phyloP scores from a whole-genome alignment of 2,113 vertebrate genomes.

The Nansenia antarctica region DNA sequence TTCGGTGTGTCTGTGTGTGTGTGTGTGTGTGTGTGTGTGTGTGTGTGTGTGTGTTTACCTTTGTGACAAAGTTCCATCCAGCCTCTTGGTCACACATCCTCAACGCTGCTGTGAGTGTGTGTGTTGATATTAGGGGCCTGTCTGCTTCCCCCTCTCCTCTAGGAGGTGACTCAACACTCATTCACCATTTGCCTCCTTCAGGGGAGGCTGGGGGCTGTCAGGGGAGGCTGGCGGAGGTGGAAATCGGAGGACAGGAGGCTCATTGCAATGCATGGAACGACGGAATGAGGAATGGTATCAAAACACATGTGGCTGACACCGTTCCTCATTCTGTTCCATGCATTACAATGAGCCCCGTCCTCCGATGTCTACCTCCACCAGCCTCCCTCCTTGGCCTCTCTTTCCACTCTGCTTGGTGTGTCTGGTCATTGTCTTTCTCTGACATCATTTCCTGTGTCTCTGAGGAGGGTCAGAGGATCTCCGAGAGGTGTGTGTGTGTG shows the following conservation, averaged over 20 bases:
- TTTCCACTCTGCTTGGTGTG: background rate
- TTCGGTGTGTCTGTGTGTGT: conserved; percentile 5
- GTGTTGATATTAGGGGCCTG: conserved; percentile 55
- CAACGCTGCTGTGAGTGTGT: conserved; percentile 9
- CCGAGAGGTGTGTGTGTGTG: background rate
- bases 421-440: conserved; percentile 32
- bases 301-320: too few species aligned
- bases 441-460: conserved; percentile 2
- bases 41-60: background rate
- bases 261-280: too few species aligned
- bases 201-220: background rate
- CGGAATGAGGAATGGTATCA: too few species aligned
- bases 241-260: too few species aligned
- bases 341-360: too few species aligned
- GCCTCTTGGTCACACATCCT: conserved; percentile 46
- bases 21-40: background rate
- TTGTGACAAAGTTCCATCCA: conserved; percentile 5
- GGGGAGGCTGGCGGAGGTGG: too few species aligned
- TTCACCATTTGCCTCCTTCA: conserved; percentile 8
- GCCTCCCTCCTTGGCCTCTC: too few species aligned
- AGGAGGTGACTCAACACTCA: conserved; percentile 29
- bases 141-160: conserved; percentile 44
- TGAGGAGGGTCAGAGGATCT: background rate
- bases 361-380: too few species aligned
- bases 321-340: too few species aligned